Evolutionary conservation across 1,140 invertebrate species (phyloP).

Genomic region (Drosophila parvula): DNA sequence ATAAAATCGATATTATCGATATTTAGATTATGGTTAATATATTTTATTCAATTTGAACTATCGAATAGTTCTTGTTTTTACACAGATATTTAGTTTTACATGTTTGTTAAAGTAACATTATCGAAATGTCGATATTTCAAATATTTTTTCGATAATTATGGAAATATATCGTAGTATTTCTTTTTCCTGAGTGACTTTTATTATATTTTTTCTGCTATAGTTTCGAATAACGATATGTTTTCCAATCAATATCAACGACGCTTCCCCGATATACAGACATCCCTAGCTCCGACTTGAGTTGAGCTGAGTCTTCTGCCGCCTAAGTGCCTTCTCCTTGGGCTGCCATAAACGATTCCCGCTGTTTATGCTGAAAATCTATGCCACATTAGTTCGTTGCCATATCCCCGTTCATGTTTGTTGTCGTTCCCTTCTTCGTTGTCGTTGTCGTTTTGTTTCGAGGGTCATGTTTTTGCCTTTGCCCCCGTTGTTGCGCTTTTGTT

Average conservation of each 20-base stretch:
- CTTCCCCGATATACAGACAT: not conserved
- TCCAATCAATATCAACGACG: not conserved
- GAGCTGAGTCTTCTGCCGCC: constrained; percentile 40
- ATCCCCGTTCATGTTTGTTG: constrained; percentile 33
- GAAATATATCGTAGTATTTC: no score
- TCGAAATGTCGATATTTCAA: no score
- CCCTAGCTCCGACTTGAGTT: constrained; percentile 10
- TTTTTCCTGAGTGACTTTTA: not conserved
- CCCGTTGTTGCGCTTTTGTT: constrained; percentile 71
- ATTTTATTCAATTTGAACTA: no score
- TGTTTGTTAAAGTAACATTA: no score
- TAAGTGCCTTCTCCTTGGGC: constrained; percentile 44
- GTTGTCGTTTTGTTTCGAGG: constrained; percentile 63
- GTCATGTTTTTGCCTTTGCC: constrained; percentile 49
- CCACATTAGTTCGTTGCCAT: constrained; percentile 78
- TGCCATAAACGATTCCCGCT: constrained; percentile 67
- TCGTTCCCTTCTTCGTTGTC: constrained; percentile 37
- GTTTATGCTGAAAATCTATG: constrained; percentile 77
- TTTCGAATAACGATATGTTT: not conserved
- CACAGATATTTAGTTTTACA: no score
- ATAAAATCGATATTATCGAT: no score
- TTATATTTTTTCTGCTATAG: not conserved
- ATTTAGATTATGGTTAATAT: no score
- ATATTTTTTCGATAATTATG: no score
- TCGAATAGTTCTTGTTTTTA: no score